Evolutionary conservation across 2,113 vertebrate species (phyloP), one percentile per base, ranked within the genome.

Genomic region (Scartelaos histophorus): DNA sequence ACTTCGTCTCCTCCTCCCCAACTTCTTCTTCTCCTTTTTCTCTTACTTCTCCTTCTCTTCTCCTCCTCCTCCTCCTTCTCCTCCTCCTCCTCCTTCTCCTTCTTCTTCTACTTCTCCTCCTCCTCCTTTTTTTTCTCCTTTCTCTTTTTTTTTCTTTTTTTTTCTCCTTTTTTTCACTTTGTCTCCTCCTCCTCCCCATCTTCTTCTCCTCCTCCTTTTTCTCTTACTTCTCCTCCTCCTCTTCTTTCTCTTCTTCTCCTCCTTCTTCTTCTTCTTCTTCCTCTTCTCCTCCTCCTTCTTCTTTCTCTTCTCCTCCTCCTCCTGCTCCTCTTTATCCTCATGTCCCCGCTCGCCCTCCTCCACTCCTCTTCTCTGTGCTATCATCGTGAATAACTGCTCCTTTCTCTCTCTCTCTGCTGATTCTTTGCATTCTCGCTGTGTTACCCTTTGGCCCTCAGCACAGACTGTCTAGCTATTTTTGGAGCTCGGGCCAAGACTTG

Each of bases 401-500:
- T 78, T 70, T 68, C 73, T 88, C 69, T 53, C 71, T 73, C 80
- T 10, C 38, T 64, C 15, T 13, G 58, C 58, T 29, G 2, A 2
- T 69, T 80, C 85, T 84, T 81, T 85, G 68, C 74, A 76, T 83
- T 83, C 35, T 38, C 5, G 35, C 69, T 86, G 71, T 81, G 84
- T 86, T 82, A 84, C 83, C 85, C 86, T 90, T 87, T 89, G 74
- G 86, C 80, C 87, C 45, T 78, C 73, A 69, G 84, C 74, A 15
- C 22, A 74, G 80, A 85, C 74, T 75, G 76, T 22, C 64, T 49
- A 51, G 85, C 87, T 92, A 89, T 91, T 91, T 92, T 83, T 83
- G 76, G 85, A 85, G 79, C 64, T 81, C 51, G 73, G 83, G 78
- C 80, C 47, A 11, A 12, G 70, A 72, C 75, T 71, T 76, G 70